Base-by-base conservation (phyloP, 2,113 vertebrate genomes). In the Hippocampus comes region DNA sequence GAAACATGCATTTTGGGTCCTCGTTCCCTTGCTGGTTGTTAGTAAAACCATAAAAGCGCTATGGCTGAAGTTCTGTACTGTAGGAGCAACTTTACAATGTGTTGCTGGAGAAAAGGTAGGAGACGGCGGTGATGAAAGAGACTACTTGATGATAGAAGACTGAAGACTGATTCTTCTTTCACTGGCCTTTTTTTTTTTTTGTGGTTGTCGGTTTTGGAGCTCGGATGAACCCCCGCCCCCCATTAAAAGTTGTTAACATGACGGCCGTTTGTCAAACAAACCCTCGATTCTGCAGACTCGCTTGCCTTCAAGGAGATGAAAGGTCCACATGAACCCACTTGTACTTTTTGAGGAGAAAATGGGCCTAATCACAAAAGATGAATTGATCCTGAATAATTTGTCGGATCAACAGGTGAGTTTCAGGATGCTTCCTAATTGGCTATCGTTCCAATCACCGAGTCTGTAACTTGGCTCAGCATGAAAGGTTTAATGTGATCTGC, bases 401-500 rank as follows among this genome's bases (percentile, higher is more conserved):
- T 21, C 20, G 4, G 17, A 51, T 20, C 49, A 18, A 8, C 18
- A 18, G 18, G 49, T 51, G 49, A 51, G 18, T 1, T 51, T 51
- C 49, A 51, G 49, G 49, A 20, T 5, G 7, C 18, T 51, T 6
- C 48, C 48, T 20, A 51, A 17, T 51, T 51, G 17, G 48, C 15
- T 20, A 51, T 51, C 7, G 18, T 18, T 21, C 6, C 5, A 20
- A 20, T 51, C 49, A 51, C 5, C 0, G 18, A 51, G 49, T 51
- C 48, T 51, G 49, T 20, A 20, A 20, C 17, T 17, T 7, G 18
- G 34, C 34, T 38, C 34, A 38, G 34, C 34, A 38, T 38, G 34
- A 38, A 38, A 38, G 34, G 34, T 38, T 38, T 38, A 38, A 41
- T 72, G 69, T 78, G 76, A 88, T 82, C 68, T 64, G 72, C 46